These are phyloP conservation scores for Cydia pomonella DNA, from an alignment of 1,140 invertebrate genomes.

Conservation along the genomic window DNA sequence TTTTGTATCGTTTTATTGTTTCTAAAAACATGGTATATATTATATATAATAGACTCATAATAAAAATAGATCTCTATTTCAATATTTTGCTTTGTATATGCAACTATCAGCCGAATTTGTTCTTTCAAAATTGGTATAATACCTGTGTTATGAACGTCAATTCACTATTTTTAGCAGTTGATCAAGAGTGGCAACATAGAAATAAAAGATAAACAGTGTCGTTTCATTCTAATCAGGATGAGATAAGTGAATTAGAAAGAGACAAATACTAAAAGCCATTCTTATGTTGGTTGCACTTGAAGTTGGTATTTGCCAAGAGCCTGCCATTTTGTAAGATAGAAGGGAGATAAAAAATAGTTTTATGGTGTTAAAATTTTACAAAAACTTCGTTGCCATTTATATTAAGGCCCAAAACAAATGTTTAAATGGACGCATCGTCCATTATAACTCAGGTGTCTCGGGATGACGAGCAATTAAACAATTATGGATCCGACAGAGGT, in stretches of 20 bases:
- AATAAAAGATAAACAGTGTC: slow-evolving; percentile 44
- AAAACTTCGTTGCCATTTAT: slow-evolving; percentile 76
- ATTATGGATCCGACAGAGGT: slow-evolving; percentile 95
- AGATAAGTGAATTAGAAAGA: slow-evolving; percentile 45
- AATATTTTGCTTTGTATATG: slow-evolving; percentile 6
- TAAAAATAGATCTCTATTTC: not conserved
- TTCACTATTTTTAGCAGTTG: slow-evolving; percentile 65
- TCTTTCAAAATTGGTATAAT: not conserved
- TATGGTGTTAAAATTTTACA: slow-evolving; percentile 79
- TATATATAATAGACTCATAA: not conserved
- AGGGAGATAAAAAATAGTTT: slow-evolving; percentile 81
- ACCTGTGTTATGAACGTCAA: slow-evolving; percentile 39
- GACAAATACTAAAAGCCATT: slow-evolving; percentile 46
- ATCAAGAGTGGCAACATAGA: slow-evolving; percentile 57
- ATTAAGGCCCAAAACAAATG: slow-evolving; percentile 79
- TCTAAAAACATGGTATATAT: no score
- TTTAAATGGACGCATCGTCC: slow-evolving; percentile 97
- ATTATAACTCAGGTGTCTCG: slow-evolving; percentile 98
- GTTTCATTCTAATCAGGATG: slow-evolving; percentile 43
- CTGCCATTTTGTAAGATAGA: slow-evolving; percentile 80
- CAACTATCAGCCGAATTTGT: not conserved
- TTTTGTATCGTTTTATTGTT: not conserved
- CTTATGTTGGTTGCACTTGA: slow-evolving; percentile 64
- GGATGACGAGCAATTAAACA: slow-evolving; percentile 97
- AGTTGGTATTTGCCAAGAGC: slow-evolving; percentile 79